These are phyloP conservation scores for Leptoteleia sp. DNA, from an alignment of 1,140 invertebrate species.

Conservation along the genomic window DNA sequence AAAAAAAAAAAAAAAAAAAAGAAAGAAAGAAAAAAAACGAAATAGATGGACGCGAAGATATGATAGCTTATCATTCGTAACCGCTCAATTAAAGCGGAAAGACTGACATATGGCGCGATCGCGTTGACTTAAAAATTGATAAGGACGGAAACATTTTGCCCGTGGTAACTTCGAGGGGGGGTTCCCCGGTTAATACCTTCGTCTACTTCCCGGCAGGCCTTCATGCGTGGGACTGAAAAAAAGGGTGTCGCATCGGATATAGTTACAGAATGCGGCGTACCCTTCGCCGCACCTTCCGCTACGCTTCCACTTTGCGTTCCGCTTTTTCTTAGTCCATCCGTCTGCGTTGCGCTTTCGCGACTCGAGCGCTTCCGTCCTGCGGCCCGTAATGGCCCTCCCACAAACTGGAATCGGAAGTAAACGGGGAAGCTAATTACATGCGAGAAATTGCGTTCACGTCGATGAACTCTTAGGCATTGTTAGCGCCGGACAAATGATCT, in stretches of 20 bases:
- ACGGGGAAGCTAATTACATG: slow-evolving; percentile 76
- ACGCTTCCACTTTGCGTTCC: slow-evolving; percentile 51
- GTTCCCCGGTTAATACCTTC: slow-evolving; percentile 67
- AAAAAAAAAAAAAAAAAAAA: too few relatives aligned
- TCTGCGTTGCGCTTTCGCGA: slow-evolving; percentile 31
- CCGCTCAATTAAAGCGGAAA: slow-evolving; percentile 62
- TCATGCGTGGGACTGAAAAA: slow-evolving; percentile 75
- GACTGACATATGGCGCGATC: slow-evolving; percentile 74
- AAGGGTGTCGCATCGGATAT: slow-evolving; percentile 78
- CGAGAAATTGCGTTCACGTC: slow-evolving; percentile 67
- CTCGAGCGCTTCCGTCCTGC: slow-evolving; percentile 1
- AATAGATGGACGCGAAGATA: slow-evolving; percentile 49
- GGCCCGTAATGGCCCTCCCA: slow-evolving; percentile 34
- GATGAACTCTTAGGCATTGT: slow-evolving; percentile 66
- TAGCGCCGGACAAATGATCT: slow-evolving; percentile 41
- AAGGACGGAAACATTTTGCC: slow-evolving; percentile 68
- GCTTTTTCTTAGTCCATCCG: slow-evolving; percentile 48
- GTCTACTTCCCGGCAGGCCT: slow-evolving; percentile 72
- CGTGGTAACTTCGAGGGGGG: slow-evolving; percentile 78
- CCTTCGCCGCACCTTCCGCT: slow-evolving; percentile 60
- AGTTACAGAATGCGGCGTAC: slow-evolving; percentile 72
- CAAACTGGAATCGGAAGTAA: slow-evolving; percentile 75
- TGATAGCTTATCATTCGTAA: slow-evolving; percentile 67
- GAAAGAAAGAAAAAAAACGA: too few relatives aligned
- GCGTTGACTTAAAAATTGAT: slow-evolving; percentile 64